Evolutionary conservation across 2,888 invertebrate species (phyloP), one percentile per base, ranked within the genome.

Genomic region (Pogonocherus hispidulus): DNA sequence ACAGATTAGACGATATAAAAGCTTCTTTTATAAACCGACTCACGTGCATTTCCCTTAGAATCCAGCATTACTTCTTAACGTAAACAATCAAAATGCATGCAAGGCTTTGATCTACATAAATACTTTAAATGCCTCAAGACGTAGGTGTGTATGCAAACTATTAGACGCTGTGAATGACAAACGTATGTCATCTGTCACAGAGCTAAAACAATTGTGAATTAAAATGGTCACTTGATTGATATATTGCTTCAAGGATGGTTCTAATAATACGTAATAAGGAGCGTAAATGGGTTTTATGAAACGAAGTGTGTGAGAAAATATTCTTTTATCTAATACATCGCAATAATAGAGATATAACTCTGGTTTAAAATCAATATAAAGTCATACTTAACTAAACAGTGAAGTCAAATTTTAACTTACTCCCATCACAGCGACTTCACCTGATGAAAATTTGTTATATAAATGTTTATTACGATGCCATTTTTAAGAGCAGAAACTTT

Each of bases 101-200:
- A 62, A 63, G 55, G 54, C 59, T 59, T 32, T 60, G 69, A 72
- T 70, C 70, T 70, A 65, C 66, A 69, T 70, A 70, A 70, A 74
- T 72, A 67, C 59, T 65, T 72, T 67, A 72, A 72, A 74, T 74
- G 63, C 70, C 60, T 67, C 32, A 35, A 57, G 49, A 67, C 57
- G 74, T 74, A 69, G 71, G 74, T 72, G 74, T 72, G 74, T 72
- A 68, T 68, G 69, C 67, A 66, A 66, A 68, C 68, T 65, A 72
- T 64, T 70, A 70, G 63, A 68, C 66, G 49, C 60, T 47, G 52
- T 44, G 64, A 68, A 65, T 69, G 72, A 73, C 63, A 69, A 70
- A 66, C 70, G 66, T 66, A 49, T 67, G 73, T 71, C 70, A 70
- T 63, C 60, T 65, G 62, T 69, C 73, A 47, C 55, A 59, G 16